Percentiles rank a stretch among this genome's conserved stretches.
Conservation (phyloP, 1,140 invertebrate species). For the Halesus radiatus region DNA sequence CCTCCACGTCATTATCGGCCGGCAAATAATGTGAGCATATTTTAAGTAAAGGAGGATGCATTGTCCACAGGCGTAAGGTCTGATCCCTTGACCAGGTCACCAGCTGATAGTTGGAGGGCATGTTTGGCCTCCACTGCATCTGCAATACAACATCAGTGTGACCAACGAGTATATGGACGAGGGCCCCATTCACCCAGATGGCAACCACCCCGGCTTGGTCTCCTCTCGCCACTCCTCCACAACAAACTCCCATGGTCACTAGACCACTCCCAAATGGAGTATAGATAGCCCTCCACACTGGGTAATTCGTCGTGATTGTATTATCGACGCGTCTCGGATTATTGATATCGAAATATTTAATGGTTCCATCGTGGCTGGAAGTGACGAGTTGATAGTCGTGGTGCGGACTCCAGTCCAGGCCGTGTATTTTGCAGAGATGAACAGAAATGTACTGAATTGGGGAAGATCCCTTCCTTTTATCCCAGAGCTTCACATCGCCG, state of each 20-base stretch:
- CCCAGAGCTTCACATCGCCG: constrained; percentile 96
- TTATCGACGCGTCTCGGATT: constrained; percentile 86
- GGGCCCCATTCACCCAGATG: constrained; percentile 66
- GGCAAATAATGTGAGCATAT: too few species aligned
- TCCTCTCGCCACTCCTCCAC: constrained; percentile 67
- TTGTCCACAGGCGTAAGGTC: too few species aligned
- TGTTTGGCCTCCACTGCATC: constrained; percentile 97
- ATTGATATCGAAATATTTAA: constrained; percentile 94
- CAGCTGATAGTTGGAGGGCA: too few species aligned
- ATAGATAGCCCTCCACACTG: constrained; percentile 94
- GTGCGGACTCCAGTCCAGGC: constrained; percentile 92
- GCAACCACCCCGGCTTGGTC: constrained; percentile 69
- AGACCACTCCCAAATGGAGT: constrained; percentile 94
- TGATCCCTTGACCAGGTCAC: too few species aligned
- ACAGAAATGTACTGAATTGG: constrained; percentile 95
- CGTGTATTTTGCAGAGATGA: constrained; percentile 93
- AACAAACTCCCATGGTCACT: constrained; percentile 82
- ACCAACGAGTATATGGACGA: constrained; percentile 80
- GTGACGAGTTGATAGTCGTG: constrained; percentile 91
- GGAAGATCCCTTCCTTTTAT: constrained; percentile 87
- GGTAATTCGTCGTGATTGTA: constrained; percentile 86
- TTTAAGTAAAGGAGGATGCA: too few species aligned
- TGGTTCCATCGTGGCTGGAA: constrained; percentile 93
- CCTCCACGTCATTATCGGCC: too few species aligned
- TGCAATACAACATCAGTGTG: constrained; percentile 95